Conservation (phyloP, 2,797 vertebrate genomes). For the Lacerta bilineata region DNA sequence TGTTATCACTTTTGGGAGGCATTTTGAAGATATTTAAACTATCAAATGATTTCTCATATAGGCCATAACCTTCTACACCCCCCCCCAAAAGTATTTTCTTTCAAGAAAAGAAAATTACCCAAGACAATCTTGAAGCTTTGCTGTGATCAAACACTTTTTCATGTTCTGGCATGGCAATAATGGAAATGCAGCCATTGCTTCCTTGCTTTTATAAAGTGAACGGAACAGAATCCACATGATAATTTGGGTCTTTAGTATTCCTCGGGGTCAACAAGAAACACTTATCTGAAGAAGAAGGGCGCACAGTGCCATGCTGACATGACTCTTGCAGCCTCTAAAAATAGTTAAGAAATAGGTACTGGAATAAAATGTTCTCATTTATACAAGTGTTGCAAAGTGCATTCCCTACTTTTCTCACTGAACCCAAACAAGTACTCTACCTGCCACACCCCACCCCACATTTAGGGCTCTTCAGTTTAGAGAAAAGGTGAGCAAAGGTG, state of each 20-base stretch:
- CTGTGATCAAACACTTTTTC: conserved; percentile 30
- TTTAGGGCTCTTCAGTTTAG: too few species aligned
- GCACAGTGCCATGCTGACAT: conserved; percentile 12
- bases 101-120: not conserved
- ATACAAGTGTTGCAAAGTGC: conserved; percentile 18
- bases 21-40: not conserved
- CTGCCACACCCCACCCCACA: not conserved
- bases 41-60: not conserved
- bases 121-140: conserved; percentile 32
- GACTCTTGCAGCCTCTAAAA: conserved; percentile 42
- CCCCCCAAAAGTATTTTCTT: not conserved
- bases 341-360: not conserved
- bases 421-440: conserved; percentile 9
- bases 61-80: not conserved
- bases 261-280: conserved; percentile 31
- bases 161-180: conserved; percentile 31
- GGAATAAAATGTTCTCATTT: conserved; percentile 33
- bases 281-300: conserved; percentile 34
- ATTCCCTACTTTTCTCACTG: not conserved
- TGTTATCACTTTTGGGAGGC: not conserved
- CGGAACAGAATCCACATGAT: not conserved
- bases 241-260: conserved; percentile 26
- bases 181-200: conserved; percentile 26
- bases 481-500: too few species aligned
- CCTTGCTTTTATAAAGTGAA: conserved; percentile 46